These are phyloP conservation scores for Alaudala cheleensis DNA, from an alignment of 2,113 vertebrate genomes.

Conservation along the genomic window DNA sequence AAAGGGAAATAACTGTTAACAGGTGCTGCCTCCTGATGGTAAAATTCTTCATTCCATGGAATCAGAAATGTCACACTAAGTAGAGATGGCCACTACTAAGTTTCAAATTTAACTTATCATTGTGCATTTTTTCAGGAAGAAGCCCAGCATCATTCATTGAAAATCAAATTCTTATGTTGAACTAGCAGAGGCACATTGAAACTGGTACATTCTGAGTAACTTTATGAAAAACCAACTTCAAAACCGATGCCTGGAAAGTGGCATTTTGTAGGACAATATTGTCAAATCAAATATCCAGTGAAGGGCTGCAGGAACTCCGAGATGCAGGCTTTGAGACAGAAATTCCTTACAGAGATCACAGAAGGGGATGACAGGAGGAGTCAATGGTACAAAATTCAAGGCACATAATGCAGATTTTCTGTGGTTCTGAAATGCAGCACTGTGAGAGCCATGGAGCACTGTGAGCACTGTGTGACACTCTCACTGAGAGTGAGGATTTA, in stretches of 20 bases:
- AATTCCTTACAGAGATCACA: not conserved
- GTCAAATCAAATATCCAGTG: not conserved
- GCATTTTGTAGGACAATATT: not conserved
- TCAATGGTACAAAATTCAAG: not conserved
- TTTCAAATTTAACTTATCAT: not conserved
- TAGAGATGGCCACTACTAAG: not conserved
- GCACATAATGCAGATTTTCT: not conserved
- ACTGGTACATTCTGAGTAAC: not conserved
- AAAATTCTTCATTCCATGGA: not conserved
- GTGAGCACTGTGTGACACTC: not conserved
- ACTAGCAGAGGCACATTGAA: not conserved
- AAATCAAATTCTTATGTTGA: not conserved
- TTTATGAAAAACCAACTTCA: not conserved
- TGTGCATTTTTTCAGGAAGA: not conserved
- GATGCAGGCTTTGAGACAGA: not conserved
- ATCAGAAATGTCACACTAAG: not conserved
- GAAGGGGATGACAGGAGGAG: not conserved
- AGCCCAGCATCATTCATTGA: not conserved
- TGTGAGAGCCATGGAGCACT: not conserved
- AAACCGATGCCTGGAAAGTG: not conserved
- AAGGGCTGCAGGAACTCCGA: not conserved
- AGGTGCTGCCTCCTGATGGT: not conserved
- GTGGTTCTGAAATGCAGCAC: not conserved
- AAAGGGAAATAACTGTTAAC: not conserved
- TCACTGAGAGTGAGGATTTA: not conserved